phyloP scores from a whole-genome alignment of 2,888 invertebrate genomes.

The Osedax frankpressi region DNA sequence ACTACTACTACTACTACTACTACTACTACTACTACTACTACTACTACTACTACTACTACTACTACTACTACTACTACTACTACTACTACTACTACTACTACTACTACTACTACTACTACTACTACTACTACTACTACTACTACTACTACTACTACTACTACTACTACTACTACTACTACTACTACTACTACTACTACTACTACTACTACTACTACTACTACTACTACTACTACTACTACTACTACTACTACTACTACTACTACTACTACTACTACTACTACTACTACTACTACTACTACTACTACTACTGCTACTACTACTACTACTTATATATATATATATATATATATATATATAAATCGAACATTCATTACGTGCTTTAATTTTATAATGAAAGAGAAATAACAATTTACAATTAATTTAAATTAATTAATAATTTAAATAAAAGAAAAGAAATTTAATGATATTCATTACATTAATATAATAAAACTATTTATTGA shows the following conservation, averaged over 20 bases:
- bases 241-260: background rate
- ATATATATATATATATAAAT: too few species aligned
- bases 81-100: background rate
- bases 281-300: background rate
- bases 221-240: background rate
- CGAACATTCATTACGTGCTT: too few species aligned
- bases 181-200: background rate
- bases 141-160: background rate
- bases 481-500: too few species aligned
- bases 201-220: background rate
- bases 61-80: background rate
- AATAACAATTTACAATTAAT: too few species aligned
- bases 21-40: background rate
- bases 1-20: background rate
- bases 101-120: background rate
- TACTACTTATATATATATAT: background rate
- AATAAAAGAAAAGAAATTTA: too few species aligned
- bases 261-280: background rate
- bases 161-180: background rate
- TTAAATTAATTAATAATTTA: too few species aligned
- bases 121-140: background rate
- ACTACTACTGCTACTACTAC: background rate
- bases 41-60: background rate
- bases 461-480: too few species aligned
- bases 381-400: too few species aligned